These are phyloP conservation scores for Conchocele bisecta DNA, from an alignment of 2,888 invertebrate species.

Conservation along the genomic window DNA sequence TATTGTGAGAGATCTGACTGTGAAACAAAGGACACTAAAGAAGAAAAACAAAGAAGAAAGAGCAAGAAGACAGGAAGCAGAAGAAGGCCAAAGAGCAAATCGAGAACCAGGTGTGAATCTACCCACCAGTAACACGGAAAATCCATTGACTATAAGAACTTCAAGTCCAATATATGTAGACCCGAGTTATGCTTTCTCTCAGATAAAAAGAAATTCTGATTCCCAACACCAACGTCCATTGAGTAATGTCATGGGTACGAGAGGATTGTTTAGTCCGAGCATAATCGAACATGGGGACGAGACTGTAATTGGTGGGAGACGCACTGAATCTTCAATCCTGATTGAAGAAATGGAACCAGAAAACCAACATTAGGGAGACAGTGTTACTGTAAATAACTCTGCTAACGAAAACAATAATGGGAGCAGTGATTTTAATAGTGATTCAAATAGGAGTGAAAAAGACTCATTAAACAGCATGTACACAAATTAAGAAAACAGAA, in stretches of 20 bases:
- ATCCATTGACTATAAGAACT: no score
- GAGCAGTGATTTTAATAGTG: not conserved
- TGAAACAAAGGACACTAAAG: not conserved
- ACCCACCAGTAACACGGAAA: constrained; percentile 2
- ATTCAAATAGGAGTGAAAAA: not conserved
- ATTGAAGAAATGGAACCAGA: no score
- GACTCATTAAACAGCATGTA: not conserved
- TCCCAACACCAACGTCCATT: no score
- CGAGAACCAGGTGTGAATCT: not conserved
- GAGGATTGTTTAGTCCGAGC: no score
- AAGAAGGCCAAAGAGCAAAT: no score
- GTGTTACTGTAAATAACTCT: not conserved
- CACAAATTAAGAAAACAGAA: not conserved
- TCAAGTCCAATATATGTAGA: no score
- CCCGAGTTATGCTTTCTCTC: no score
- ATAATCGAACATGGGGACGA: not conserved
- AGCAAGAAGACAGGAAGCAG: no score
- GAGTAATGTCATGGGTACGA: no score
- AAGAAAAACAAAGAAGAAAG: no score
- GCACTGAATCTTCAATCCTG: no score
- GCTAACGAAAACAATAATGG: not conserved
- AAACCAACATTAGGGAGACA: not conserved
- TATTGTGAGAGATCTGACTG: not conserved
- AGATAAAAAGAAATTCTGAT: no score
- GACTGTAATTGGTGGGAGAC: not conserved